These are phyloP conservation scores for Oenanthe melanoleuca DNA, from an alignment of 2,113 vertebrate species.

Conservation along the genomic window DNA sequence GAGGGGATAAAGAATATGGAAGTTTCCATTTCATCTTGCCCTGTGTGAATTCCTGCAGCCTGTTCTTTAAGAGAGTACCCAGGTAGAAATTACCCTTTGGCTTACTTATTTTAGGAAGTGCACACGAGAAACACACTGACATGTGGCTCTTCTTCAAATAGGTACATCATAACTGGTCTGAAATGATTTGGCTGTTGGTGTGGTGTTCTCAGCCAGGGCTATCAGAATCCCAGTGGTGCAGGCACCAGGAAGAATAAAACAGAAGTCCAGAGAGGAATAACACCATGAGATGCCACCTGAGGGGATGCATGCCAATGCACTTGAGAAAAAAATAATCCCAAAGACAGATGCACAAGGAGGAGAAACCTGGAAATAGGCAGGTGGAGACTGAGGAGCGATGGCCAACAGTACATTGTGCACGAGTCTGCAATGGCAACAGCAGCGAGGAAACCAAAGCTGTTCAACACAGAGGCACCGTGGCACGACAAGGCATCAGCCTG, in stretches of 20 bases:
- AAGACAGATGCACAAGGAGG: slow-evolving; percentile 69
- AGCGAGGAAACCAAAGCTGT: slow-evolving; percentile 67
- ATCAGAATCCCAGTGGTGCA: not conserved
- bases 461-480: slow-evolving; percentile 57
- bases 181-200: not conserved
- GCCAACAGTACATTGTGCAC: slow-evolving; percentile 61
- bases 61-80: not conserved
- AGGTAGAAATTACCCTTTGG: not conserved
- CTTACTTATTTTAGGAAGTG: not conserved
- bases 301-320: slow-evolving; percentile 59
- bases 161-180: not conserved
- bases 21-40: not conserved
- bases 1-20: not conserved
- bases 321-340: slow-evolving; percentile 65
- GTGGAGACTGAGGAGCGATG: slow-evolving; percentile 70
- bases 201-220: slow-evolving; percentile 15
- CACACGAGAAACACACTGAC: not conserved
- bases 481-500: slow-evolving; percentile 43
- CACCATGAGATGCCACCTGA: slow-evolving; percentile 72
- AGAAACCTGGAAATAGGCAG: slow-evolving; percentile 66
- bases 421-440: slow-evolving; percentile 66
- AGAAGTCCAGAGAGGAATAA: slow-evolving; percentile 61
- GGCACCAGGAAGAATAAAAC: slow-evolving; percentile 16
- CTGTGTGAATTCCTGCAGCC: not conserved
- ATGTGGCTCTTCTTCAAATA: not conserved